Evolutionary conservation across 2,888 invertebrate species (phyloP).

Genomic region (Melangyna quadrimaculata): DNA sequence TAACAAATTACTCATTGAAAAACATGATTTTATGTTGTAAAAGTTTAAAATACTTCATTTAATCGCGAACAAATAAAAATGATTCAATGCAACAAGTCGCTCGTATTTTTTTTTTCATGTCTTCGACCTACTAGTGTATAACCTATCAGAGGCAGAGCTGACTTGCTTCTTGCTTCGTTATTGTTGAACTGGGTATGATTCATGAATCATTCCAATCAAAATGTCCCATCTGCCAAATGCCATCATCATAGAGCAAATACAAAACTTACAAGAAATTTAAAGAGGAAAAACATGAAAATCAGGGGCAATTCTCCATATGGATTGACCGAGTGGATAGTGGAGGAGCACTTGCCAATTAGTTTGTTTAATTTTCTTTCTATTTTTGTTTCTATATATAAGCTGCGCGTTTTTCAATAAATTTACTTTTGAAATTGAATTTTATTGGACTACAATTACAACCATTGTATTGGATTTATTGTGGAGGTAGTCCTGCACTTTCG

Average conservation of each 20-base stretch:
- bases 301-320: constrained; percentile 30
- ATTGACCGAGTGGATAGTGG: background rate
- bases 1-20: background rate
- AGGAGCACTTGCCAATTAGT: constrained; percentile 13
- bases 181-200: constrained; percentile 32
- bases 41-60: background rate
- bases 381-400: constrained; percentile 53
- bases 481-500: constrained; percentile 1
- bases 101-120: background rate
- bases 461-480: background rate
- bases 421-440: constrained; percentile 46
- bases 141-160: constrained; percentile 9
- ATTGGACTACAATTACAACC: background rate
- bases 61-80: background rate
- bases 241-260: constrained; percentile 24
- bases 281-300: background rate
- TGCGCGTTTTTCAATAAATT: constrained; percentile 27
- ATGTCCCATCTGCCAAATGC: constrained; percentile 14
- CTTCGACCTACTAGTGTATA: constrained; percentile 3
- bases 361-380: background rate
- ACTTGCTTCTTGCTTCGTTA: background rate
- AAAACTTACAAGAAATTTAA: background rate
- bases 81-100: constrained; percentile 52
- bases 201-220: constrained; percentile 55
- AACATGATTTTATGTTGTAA: background rate